These are phyloP conservation scores for Habrosyne pyritoides DNA, from an alignment of 2,888 invertebrate genomes.

Conservation along the genomic window DNA sequence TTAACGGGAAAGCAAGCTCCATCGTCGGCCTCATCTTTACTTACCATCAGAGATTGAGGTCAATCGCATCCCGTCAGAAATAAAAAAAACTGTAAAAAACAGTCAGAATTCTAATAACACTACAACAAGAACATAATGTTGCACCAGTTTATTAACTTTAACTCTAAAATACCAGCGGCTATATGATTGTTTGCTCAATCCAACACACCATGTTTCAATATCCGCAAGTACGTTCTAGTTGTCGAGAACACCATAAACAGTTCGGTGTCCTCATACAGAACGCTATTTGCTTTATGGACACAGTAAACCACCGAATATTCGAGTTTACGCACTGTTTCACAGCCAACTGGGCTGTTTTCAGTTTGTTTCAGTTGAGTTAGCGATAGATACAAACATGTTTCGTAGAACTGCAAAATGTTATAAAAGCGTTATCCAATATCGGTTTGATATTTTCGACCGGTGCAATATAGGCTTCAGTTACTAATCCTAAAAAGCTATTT, in stretches of 20 bases:
- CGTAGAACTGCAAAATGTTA: background rate
- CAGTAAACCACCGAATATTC: conserved; percentile 32
- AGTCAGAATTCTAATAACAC: background rate
- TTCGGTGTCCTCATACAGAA: conserved; percentile 12
- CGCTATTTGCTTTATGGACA: conserved; percentile 40
- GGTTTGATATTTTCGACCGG: background rate
- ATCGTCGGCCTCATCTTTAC: no score
- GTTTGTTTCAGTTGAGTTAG: conserved; percentile 4
- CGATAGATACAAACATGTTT: background rate
- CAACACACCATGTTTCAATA: background rate
- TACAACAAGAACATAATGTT: background rate
- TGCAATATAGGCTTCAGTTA: background rate
- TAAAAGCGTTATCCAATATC: background rate
- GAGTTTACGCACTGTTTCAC: conserved; percentile 38
- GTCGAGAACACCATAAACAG: conserved; percentile 7
- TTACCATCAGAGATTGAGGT: no score
- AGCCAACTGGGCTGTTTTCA: conserved; percentile 18
- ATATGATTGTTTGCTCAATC: background rate
- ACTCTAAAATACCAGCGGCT: background rate
- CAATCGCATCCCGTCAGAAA: no score
- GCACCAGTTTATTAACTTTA: background rate
- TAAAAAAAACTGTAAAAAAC: no score
- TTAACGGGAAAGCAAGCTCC: no score
- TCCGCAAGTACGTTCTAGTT: background rate
- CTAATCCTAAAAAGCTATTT: background rate